Percentiles rank a stretch among this genome's conserved stretches.
These are phyloP conservation scores for Dolichallabes microphthalmus DNA, from an alignment of 2,113 vertebrate genomes.

Conservation along the genomic window DNA sequence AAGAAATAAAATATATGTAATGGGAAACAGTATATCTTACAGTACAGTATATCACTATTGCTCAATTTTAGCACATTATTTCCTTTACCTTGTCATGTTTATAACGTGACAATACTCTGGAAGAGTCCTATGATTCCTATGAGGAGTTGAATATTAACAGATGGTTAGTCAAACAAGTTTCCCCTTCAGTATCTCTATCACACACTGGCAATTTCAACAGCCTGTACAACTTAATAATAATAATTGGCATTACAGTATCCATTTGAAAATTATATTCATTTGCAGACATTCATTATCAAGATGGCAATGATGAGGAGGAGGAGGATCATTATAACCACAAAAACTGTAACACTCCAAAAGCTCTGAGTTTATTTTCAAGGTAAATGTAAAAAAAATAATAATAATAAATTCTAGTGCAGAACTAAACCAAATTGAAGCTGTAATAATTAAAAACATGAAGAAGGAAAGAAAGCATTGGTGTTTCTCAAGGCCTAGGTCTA, in stretches of 20 bases:
- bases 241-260: neutral
- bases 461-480: neutral
- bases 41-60: neutral
- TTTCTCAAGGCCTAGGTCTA: neutral
- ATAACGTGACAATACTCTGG: neutral
- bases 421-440: neutral
- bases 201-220: neutral
- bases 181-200: neutral
- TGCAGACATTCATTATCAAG: neutral
- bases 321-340: neutral
- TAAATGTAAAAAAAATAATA: neutral
- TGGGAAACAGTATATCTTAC: neutral
- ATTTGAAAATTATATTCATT: neutral
- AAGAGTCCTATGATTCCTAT: neutral
- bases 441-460: neutral
- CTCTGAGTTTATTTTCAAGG: neutral
- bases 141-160: no score
- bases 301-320: neutral
- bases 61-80: neutral
- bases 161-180: neutral
- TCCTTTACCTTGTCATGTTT: neutral
- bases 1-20: no score
- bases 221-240: neutral
- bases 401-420: neutral
- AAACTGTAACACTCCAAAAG: neutral